These are phyloP conservation scores for Pherbina coryleti DNA, from an alignment of 2,888 invertebrate genomes.

Conservation along the genomic window DNA sequence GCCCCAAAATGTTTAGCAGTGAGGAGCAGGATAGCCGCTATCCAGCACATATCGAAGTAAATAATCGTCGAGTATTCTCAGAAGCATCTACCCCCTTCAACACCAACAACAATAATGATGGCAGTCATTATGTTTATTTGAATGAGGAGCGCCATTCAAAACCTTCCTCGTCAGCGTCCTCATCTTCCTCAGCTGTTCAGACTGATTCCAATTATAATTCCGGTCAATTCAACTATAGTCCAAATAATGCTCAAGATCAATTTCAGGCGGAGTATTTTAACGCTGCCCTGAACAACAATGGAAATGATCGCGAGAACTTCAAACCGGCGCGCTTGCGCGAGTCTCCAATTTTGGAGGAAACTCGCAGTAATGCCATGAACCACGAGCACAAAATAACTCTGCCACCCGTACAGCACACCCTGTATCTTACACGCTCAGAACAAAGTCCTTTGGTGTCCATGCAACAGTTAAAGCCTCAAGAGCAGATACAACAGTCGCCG, in stretches of 20 bases:
- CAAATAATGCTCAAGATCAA: slow-evolving; percentile 45
- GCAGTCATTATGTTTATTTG: neutral
- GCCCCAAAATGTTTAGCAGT: slow-evolving; percentile 59
- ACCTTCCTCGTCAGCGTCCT: neutral
- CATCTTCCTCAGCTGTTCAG: slow-evolving; percentile 13
- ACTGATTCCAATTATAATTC: slow-evolving; percentile 9
- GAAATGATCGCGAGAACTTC: slow-evolving; percentile 51
- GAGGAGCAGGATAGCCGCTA: slow-evolving; percentile 57
- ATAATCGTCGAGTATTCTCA: slow-evolving; percentile 47
- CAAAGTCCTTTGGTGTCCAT: slow-evolving; percentile 21
- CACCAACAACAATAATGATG: slow-evolving; percentile 16
- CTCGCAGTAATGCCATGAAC: slow-evolving; percentile 39
- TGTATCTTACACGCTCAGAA: slow-evolving; percentile 54
- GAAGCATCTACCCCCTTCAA: neutral
- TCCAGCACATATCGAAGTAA: slow-evolving; percentile 47
- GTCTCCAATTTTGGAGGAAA: slow-evolving; percentile 38
- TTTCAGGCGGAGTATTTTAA: slow-evolving; percentile 59
- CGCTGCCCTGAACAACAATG: slow-evolving; percentile 55
- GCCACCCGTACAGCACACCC: slow-evolving; percentile 63
- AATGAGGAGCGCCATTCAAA: slow-evolving; percentile 37
- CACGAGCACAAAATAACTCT: slow-evolving; percentile 62
- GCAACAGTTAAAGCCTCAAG: slow-evolving; percentile 18
- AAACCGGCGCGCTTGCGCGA: slow-evolving; percentile 61
- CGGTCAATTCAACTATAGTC: slow-evolving; percentile 46
- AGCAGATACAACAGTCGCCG: slow-evolving; percentile 35